Conservation (phyloP, 1,140 invertebrate genomes). For the Camponotus vicinus region DNA sequence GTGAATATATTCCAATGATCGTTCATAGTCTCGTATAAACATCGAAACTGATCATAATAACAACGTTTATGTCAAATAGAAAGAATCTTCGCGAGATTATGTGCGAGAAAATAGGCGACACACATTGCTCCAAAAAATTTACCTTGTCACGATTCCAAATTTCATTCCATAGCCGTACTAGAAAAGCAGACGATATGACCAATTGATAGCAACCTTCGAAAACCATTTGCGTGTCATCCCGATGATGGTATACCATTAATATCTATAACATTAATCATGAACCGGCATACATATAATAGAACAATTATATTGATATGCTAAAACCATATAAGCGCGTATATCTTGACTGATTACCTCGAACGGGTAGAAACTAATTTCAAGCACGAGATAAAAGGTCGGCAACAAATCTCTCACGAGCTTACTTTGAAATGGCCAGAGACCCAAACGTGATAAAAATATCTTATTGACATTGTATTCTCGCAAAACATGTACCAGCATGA, state of each 20-base stretch:
- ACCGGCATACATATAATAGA: not conserved
- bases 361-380: conserved; percentile 28
- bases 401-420: not conserved
- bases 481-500: not conserved
- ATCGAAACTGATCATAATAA: not conserved
- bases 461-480: conserved; percentile 31
- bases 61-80: not conserved
- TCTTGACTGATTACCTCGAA: conserved; percentile 11
- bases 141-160: conserved; percentile 44
- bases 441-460: conserved; percentile 23
- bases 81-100: not conserved
- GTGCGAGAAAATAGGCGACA: not conserved
- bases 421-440: conserved; percentile 22
- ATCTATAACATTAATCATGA: conserved; percentile 14
- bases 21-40: conserved; percentile 20
- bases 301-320: not conserved
- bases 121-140: not conserved
- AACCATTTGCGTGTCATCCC: conserved; percentile 16
- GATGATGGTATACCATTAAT: conserved; percentile 18
- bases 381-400: not conserved
- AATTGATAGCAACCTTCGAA: conserved; percentile 38
- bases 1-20: conserved; percentile 37
- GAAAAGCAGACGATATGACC: not conserved
- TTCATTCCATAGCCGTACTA: conserved; percentile 3
- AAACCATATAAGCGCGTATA: not conserved